Percentiles rank a stretch among this genome's conserved stretches.
Conservation (phyloP, 2,113 vertebrate genomes). For the Calyptomena viridis region DNA sequence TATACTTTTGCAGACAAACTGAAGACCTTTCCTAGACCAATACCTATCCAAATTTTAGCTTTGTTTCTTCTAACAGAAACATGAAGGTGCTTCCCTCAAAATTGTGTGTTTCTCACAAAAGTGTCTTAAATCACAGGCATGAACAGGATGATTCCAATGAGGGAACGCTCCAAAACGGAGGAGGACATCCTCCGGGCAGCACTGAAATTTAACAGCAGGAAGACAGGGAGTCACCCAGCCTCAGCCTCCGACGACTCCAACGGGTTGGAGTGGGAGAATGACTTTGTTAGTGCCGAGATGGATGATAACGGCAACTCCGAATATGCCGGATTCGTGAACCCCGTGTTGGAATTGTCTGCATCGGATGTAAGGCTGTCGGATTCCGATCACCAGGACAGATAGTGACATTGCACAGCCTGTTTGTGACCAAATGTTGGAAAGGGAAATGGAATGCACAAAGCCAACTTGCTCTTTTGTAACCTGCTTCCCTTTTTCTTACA, state of each 20-base stretch:
- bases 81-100: neutral
- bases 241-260: slow-evolving; percentile 93
- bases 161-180: slow-evolving; percentile 92
- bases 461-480: neutral
- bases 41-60: neutral
- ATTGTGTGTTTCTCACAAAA: neutral
- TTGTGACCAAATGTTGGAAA: slow-evolving; percentile 24
- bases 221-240: slow-evolving; percentile 79
- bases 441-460: slow-evolving; percentile 15
- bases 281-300: slow-evolving; percentile 88
- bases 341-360: slow-evolving; percentile 82
- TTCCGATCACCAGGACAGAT: slow-evolving; percentile 79
- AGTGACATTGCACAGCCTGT: slow-evolving; percentile 12
- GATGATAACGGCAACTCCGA: slow-evolving; percentile 88
- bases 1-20: neutral
- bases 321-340: slow-evolving; percentile 92
- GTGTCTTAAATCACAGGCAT: slow-evolving; percentile 77
- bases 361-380: slow-evolving; percentile 58
- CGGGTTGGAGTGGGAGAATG: slow-evolving; percentile 95
- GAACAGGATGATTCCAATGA: slow-evolving; percentile 84
- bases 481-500: neutral
- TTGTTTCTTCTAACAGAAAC: rapidly evolving
- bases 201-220: slow-evolving; percentile 75
- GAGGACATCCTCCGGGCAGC: slow-evolving; percentile 95
- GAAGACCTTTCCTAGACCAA: neutral